Conservation (phyloP, 2,797 vertebrate genomes). For the Oophaga sylvatica region DNA sequence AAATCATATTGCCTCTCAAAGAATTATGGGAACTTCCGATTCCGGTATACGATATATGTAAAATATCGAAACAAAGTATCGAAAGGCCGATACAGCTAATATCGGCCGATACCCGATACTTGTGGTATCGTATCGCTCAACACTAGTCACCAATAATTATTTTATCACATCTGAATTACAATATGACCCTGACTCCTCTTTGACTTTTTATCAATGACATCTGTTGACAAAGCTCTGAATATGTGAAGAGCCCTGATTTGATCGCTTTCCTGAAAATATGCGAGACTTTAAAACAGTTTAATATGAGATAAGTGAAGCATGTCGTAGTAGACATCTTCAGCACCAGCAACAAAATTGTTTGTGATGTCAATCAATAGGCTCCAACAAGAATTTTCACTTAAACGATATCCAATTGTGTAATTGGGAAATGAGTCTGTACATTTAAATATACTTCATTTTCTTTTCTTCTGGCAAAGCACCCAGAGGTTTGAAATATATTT, state of each 20-base stretch:
- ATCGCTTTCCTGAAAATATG: not conserved
- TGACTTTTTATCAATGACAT: not conserved
- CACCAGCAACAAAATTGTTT: not conserved
- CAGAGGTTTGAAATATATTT: slow-evolving; percentile 17
- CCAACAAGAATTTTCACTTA: not conserved
- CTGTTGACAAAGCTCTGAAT: too few relatives aligned
- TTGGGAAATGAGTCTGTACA: slow-evolving; percentile 35
- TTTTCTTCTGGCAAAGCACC: not conserved
- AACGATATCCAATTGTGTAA: not conserved
- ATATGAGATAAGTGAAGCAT: not conserved
- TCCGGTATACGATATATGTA: too few relatives aligned
- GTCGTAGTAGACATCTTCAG: not conserved
- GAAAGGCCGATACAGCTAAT: too few relatives aligned
- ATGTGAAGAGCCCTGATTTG: not conserved
- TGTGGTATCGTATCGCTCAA: too few relatives aligned
- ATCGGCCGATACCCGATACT: too few relatives aligned
- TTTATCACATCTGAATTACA: not conserved
- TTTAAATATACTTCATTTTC: slow-evolving; percentile 41
- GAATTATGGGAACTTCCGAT: too few relatives aligned
- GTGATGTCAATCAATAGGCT: slow-evolving; percentile 2
- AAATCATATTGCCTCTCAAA: too few relatives aligned
- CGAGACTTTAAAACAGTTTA: not conserved
- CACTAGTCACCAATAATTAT: too few relatives aligned
- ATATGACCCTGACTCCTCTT: too few relatives aligned
- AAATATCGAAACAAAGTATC: too few relatives aligned